Evolutionary conservation across 2,113 vertebrate genomes (phyloP), one percentile per base, ranked within the genome.

Genomic region (Lamprotornis superbus): DNA sequence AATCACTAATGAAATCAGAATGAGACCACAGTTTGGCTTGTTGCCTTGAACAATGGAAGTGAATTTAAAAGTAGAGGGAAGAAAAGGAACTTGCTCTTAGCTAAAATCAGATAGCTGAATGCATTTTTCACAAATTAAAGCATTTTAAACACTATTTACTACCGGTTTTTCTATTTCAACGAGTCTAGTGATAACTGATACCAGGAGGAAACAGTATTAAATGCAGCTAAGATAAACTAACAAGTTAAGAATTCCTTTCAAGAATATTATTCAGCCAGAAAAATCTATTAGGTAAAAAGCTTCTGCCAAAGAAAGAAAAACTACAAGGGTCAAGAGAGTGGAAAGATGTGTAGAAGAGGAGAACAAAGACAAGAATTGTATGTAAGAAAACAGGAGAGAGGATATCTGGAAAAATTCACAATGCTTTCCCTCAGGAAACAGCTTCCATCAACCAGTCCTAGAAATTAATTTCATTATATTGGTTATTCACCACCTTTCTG

Each of bases 1-100:
- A 97, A 96, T 89, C 67, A 53, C 90, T 96, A 97, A 92, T 61
- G 94, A 96, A 96, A 91, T 95, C 92, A 95, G 82, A 94, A 94
- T 96, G 93, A 95, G 87, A 94, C 96, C 92, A 96, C 96, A 97
- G 87, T 52, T 97, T 96, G 96, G 96, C 97, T 86, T 90, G 60
- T 39, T 92, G 94, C 90, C 83, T 69, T 57, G 55, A 76, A 68
- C 94, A 97, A 78, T 88, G 68, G 95, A 90, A 96, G 52, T 50
- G 65, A 95, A 97, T 92, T 94, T 89, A 75, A 46, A 93, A 90
- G 87, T 71, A 74, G 24, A 73, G 76, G 33, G 44, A 94, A 87
- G 87, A 92, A 71, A 95, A 96, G 47, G 73, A n/a, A 88, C 82
- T 77, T 81, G 52, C 56, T 74, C 30, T 73, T 55, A 73, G 70